Percentiles rank a stretch among this genome's conserved stretches.
Evolutionary conservation across 2,113 vertebrate genomes (phyloP).

Genomic region (Gavialis gangeticus): DNA sequence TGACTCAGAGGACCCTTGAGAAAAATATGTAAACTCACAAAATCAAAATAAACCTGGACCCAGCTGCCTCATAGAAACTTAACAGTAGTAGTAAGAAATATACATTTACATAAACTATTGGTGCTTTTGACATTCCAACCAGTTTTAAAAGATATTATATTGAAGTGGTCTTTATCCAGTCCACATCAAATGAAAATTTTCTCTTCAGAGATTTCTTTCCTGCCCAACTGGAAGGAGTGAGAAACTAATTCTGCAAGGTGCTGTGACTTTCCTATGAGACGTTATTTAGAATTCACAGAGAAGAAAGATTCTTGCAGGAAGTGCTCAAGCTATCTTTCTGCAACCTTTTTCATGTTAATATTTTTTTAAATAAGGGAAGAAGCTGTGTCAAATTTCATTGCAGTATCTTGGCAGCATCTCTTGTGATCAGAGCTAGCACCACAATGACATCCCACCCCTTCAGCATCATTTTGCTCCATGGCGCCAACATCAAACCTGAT

Average conservation of each 20-base stretch:
- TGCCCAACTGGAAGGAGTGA: neutral
- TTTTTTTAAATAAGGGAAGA: neutral
- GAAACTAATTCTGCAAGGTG: neutral
- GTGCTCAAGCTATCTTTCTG: neutral
- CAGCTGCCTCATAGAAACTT: neutral
- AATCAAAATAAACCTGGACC: neutral
- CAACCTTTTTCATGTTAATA: neutral
- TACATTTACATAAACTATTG: neutral
- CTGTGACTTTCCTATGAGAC: neutral
- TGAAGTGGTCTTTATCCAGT: neutral
- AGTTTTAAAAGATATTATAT: neutral
- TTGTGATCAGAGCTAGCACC: neutral
- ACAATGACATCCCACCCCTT: neutral
- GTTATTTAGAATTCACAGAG: neutral
- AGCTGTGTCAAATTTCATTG: neutral
- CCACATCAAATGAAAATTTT: neutral
- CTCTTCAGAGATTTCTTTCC: neutral
- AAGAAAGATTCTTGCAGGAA: neutral
- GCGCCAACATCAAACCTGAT: neutral
- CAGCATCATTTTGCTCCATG: neutral
- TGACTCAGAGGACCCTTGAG: neutral
- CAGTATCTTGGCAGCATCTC: neutral
- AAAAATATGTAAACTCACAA: neutral
- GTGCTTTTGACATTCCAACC: neutral
- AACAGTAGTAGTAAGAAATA: rapidly evolving